Percentiles rank a stretch among this genome's conserved stretches.
Conservation (phyloP, 64 coral and sea anemone genomes). For the Actinia tenebrosa region DNA sequence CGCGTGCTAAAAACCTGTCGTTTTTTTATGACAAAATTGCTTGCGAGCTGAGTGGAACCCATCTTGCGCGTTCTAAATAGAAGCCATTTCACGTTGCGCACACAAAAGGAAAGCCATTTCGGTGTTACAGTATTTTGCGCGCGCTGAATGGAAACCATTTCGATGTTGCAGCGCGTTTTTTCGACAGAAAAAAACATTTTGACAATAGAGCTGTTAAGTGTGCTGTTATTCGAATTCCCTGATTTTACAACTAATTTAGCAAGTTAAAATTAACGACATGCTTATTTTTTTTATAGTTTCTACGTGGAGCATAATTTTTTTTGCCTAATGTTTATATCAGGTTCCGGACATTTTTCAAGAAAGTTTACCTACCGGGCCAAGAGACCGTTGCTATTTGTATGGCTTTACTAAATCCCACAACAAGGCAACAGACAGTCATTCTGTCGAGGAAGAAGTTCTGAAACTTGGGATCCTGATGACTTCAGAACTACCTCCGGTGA, state of each 20-base stretch:
- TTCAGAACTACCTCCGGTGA: slow-evolving; percentile 27
- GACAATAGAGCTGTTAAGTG: no score
- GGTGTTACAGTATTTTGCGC: not conserved
- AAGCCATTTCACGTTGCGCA: not conserved
- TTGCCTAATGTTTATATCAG: not conserved
- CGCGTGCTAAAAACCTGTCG: no score
- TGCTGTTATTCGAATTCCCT: no score
- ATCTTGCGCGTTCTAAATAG: not conserved
- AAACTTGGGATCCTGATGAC: slow-evolving; percentile 44
- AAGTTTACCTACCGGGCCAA: slow-evolving; percentile 32
- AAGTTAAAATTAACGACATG: no score
- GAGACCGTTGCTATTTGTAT: not conserved
- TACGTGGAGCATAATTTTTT: not conserved
- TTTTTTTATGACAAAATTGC: no score
- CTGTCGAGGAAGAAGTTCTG: not conserved
- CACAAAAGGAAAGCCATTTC: not conserved
- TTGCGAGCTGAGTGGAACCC: no score
- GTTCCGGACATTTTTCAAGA: slow-evolving; percentile 26
- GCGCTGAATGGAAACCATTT: not conserved
- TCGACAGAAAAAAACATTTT: not conserved
- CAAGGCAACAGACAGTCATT: not conserved
- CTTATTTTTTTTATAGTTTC: not conserved
- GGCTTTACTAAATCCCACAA: not conserved
- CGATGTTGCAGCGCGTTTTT: not conserved
- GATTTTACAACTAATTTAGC: no score